A percentile compares a stretch with the other conserved stretches of the same genome.
Conservation (phyloP, 1,140 invertebrate genomes). For the Listronotus bonariensis region DNA sequence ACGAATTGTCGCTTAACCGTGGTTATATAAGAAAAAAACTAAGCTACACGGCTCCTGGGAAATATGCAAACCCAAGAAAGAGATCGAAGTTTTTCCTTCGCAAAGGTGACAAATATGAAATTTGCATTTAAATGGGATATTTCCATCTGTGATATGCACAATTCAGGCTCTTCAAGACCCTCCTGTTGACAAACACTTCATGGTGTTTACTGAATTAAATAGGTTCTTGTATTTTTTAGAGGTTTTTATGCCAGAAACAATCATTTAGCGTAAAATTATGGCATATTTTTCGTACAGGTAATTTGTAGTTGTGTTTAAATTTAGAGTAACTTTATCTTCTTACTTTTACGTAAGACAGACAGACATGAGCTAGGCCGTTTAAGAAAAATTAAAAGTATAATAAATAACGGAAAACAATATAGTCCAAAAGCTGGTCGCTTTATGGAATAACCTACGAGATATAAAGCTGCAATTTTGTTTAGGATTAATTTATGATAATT, state of each 20-base stretch:
- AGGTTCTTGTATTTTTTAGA: constrained; percentile 14
- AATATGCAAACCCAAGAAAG: constrained; percentile 51
- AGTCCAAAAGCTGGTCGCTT: no score
- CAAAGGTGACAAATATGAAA: constrained; percentile 70
- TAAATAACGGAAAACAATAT: no score
- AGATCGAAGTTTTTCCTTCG: constrained; percentile 55
- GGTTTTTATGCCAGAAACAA: constrained; percentile 1
- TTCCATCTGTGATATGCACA: constrained; percentile 66
- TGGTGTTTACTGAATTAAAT: constrained; percentile 47
- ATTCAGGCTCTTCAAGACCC: constrained; percentile 40
- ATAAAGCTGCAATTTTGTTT: no score
- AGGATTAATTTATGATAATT: no score
- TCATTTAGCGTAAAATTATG: no score
- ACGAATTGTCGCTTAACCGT: constrained; percentile 31
- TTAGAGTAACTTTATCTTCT: no score
- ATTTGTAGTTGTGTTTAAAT: no score
- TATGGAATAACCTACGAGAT: no score
- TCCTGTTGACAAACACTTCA: constrained; percentile 48
- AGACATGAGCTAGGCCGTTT: no score
- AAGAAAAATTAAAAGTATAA: no score
- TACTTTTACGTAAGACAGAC: no score
- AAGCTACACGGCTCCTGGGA: constrained; percentile 45
- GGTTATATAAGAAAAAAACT: constrained; percentile 26
- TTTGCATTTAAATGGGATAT: constrained; percentile 74
- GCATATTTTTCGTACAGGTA: no score